Conservation (phyloP, 2,113 vertebrate species). For the Tetrax tetrax region DNA sequence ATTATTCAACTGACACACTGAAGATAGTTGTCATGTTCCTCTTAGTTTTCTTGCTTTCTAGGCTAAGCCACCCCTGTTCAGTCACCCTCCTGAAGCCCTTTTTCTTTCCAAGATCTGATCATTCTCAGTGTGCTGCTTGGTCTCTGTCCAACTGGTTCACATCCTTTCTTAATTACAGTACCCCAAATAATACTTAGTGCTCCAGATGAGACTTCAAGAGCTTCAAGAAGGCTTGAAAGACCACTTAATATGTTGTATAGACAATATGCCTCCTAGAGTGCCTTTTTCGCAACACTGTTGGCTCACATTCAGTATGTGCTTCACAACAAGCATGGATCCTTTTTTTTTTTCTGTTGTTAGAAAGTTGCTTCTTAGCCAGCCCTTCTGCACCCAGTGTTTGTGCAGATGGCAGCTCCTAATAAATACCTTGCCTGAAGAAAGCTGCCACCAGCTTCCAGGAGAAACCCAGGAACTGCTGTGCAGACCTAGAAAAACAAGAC, state of each 20-base stretch:
- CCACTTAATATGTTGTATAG: background rate
- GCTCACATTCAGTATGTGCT: background rate
- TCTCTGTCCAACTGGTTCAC: background rate
- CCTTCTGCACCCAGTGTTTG: background rate
- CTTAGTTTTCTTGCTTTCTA: background rate
- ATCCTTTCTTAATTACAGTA: conserved; percentile 1
- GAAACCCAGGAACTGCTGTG: background rate
- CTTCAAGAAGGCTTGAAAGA: background rate
- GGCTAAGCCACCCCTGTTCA: background rate
- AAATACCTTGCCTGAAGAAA: background rate
- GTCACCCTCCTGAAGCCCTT: background rate
- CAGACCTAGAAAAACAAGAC: background rate
- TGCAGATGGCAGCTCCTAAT: background rate
- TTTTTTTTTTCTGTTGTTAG: background rate
- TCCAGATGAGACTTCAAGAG: background rate
- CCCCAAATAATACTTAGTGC: background rate
- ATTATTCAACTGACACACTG: background rate
- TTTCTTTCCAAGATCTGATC: background rate
- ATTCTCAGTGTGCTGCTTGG: background rate
- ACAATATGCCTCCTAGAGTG: background rate
- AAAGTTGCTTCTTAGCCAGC: background rate
- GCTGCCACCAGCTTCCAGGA: background rate
- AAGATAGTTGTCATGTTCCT: background rate
- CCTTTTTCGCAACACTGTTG: background rate
- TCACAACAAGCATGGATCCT: background rate